Conservation (phyloP, 2,797 vertebrate species). For the Bufotes viridis region DNA sequence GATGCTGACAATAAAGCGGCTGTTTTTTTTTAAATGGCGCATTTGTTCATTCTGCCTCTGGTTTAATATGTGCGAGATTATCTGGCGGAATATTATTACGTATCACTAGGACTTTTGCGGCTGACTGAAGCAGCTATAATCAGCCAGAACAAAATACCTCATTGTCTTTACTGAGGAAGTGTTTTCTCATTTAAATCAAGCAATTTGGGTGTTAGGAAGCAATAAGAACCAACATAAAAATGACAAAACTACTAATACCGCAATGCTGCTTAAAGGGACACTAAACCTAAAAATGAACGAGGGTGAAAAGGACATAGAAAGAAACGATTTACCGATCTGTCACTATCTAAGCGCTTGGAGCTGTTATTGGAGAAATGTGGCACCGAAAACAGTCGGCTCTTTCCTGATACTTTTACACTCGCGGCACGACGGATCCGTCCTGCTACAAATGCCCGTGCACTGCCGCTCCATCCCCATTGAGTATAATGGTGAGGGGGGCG, state of each 20-base stretch:
- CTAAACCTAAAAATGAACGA: background rate
- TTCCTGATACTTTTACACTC: no score
- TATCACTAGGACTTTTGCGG: background rate
- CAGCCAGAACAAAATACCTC: background rate
- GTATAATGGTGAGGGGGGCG: no score
- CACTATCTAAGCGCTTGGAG: background rate
- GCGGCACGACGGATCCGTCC: no score
- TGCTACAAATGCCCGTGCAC: no score
- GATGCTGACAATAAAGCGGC: background rate
- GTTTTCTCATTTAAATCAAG: background rate
- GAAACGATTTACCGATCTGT: background rate
- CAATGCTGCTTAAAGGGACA: background rate
- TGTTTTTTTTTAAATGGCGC: background rate
- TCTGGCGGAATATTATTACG: constrained; percentile 18
- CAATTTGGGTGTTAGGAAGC: background rate
- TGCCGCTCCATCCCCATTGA: no score
- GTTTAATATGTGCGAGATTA: constrained; percentile 6
- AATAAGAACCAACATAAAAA: background rate
- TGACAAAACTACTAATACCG: background rate
- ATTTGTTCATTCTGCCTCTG: background rate
- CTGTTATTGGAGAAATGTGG: background rate
- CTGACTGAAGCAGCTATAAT: constrained; percentile 7
- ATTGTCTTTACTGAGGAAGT: background rate
- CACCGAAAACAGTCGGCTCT: background rate
- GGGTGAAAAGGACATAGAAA: background rate